Conservation (phyloP, 2,888 invertebrate species). For the Kuschelorhynchus macadamiae region DNA sequence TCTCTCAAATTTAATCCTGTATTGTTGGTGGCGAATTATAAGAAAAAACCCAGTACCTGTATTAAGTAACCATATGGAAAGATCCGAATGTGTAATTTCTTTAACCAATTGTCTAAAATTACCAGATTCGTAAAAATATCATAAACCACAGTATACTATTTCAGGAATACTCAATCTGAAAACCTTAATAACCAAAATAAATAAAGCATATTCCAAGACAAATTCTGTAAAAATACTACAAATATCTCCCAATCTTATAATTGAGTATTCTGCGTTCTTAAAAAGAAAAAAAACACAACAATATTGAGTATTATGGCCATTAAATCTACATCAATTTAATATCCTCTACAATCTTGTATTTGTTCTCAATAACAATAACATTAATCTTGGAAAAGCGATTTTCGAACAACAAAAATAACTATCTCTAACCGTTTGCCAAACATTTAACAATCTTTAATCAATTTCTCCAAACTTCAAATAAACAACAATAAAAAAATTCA, state of each 20-base stretch:
- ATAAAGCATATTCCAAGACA: too few relatives aligned
- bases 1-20: too few relatives aligned
- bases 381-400: neutral
- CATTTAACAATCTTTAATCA: conserved; percentile 40
- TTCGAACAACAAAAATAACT: conserved; percentile 1
- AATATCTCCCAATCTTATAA: neutral
- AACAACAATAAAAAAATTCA: conserved; percentile 21
- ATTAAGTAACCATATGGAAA: too few relatives aligned
- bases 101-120: too few relatives aligned
- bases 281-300: too few relatives aligned
- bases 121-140: too few relatives aligned
- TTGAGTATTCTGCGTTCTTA: conserved; percentile 6
- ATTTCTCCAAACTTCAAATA: conserved; percentile 32
- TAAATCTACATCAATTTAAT: conserved; percentile 1
- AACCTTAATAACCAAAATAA: too few relatives aligned
- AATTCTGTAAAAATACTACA: neutral
- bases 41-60: too few relatives aligned
- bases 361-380: conserved; percentile 24
- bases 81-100: too few relatives aligned
- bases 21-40: too few relatives aligned
- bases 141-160: too few relatives aligned
- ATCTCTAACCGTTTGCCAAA: conserved; percentile 9
- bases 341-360: conserved; percentile 44
- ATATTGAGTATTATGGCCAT: conserved; percentile 14
- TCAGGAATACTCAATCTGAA: too few relatives aligned